phyloP scores from a whole-genome alignment of 2,113 vertebrate species.

The Embiotoca jacksoni region DNA sequence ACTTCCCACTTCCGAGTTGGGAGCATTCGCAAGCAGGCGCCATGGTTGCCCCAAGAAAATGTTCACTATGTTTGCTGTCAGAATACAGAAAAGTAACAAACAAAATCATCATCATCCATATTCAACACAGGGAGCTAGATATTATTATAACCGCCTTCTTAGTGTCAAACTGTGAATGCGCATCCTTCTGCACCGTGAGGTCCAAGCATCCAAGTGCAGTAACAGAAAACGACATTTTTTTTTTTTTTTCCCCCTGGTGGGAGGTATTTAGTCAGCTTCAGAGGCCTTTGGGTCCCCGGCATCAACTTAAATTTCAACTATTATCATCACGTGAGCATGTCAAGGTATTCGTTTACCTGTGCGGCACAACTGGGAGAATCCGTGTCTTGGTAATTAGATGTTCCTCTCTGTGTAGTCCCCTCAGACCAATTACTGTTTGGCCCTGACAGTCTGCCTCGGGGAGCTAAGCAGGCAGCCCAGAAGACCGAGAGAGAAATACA shows the following conservation, averaged over 20 bases:
- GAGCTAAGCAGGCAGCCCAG: constrained; percentile 34
- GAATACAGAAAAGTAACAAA: no score
- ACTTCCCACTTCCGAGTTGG: no score
- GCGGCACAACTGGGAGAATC: not conserved
- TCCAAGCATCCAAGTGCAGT: not conserved
- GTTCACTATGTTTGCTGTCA: no score
- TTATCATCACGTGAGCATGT: constrained; percentile 11
- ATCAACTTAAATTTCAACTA: not conserved
- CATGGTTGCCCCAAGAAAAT: no score
- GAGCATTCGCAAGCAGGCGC: no score
- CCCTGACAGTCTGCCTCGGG: constrained; percentile 40
- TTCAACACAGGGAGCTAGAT: no score
- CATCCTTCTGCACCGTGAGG: not conserved
- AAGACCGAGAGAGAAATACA: constrained; percentile 56
- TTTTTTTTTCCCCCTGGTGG: not conserved
- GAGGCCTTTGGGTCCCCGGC: not conserved
- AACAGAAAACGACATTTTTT: not conserved
- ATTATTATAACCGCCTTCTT: no score
- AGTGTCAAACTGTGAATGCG: no score
- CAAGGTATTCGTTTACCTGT: not conserved
- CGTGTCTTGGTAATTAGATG: constrained; percentile 50
- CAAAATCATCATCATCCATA: no score
- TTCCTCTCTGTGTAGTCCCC: constrained; percentile 37
- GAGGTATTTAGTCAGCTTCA: not conserved
- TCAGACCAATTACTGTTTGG: constrained; percentile 59